phyloP scores from a whole-genome alignment of 2,113 vertebrate species.

The Balaeniceps rex region DNA sequence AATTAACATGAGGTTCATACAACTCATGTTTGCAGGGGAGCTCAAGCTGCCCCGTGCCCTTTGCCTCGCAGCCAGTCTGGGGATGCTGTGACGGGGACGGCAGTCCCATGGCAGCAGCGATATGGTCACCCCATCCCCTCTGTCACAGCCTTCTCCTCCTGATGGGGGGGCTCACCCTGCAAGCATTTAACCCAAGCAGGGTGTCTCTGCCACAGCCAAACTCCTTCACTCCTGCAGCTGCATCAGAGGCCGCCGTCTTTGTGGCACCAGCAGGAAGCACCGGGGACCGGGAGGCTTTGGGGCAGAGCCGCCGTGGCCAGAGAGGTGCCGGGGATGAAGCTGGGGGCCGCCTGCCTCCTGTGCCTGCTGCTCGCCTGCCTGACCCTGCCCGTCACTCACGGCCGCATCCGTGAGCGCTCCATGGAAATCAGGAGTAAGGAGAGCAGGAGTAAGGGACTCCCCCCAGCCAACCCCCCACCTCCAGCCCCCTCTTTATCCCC shows the following conservation, averaged over 20 bases:
- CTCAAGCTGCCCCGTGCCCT: background rate
- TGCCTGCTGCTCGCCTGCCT: conserved; percentile 72
- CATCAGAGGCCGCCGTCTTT: rapidly evolving
- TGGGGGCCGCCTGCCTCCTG: conserved; percentile 33
- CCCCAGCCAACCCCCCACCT: too few species aligned
- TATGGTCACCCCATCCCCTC: background rate
- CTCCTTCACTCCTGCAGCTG: background rate
- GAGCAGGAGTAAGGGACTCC: conserved; percentile 34
- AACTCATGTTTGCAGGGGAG: background rate
- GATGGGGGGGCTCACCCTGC: background rate
- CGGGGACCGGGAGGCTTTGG: background rate
- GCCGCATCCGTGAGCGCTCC: conserved; percentile 29
- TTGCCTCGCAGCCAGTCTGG: background rate
- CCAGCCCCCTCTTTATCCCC: background rate
- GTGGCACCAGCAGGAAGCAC: background rate
- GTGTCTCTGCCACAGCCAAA: background rate
- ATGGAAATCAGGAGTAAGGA: conserved; percentile 75
- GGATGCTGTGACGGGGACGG: background rate
- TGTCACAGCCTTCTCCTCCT: background rate
- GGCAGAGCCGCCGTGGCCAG: rapidly evolving
- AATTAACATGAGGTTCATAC: background rate
- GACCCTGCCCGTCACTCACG: background rate
- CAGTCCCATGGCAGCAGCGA: background rate
- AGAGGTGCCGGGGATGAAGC: conserved; percentile 39
- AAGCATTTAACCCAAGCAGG: rapidly evolving